Percentiles rank a stretch among this genome's conserved stretches.
Evolutionary conservation across 2,113 vertebrate species (phyloP).

Genomic region (Channa maculata): DNA sequence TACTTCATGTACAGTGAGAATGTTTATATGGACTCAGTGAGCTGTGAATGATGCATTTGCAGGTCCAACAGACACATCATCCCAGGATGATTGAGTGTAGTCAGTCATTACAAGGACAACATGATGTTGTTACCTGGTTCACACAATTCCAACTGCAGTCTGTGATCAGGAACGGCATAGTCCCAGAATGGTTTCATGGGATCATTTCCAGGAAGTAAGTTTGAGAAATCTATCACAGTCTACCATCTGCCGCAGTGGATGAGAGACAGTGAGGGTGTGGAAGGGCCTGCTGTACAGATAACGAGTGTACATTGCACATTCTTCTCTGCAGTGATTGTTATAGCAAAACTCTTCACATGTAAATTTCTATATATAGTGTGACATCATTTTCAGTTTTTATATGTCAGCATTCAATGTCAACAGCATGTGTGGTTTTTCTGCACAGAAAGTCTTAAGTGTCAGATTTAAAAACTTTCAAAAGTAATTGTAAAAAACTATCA

Average conservation of each 20-base stretch:
- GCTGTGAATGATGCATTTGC: background rate
- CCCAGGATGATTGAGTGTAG: slow-evolving; percentile 63
- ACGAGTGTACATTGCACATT: no score
- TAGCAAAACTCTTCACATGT: background rate
- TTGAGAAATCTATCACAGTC: background rate
- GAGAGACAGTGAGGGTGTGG: background rate
- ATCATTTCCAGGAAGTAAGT: slow-evolving; percentile 87
- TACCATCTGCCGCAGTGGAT: background rate
- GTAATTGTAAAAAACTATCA: no score
- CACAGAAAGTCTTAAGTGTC: no score
- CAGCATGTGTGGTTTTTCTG: no score
- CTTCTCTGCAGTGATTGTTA: background rate
- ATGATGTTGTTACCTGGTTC: slow-evolving; percentile 79
- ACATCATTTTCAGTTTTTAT: no score
- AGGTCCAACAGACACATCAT: background rate
- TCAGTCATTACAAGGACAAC: slow-evolving; percentile 20
- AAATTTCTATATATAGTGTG: no score
- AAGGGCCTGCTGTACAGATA: background rate
- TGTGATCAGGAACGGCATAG: slow-evolving; percentile 69
- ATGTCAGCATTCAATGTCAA: no score
- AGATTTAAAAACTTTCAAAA: background rate
- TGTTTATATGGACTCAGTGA: background rate
- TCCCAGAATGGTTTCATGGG: slow-evolving; percentile 89
- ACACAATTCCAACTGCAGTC: slow-evolving; percentile 72
- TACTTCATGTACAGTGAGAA: background rate